Evolutionary conservation across 2,888 invertebrate species (phyloP).

Genomic region (Chirona hameri): DNA sequence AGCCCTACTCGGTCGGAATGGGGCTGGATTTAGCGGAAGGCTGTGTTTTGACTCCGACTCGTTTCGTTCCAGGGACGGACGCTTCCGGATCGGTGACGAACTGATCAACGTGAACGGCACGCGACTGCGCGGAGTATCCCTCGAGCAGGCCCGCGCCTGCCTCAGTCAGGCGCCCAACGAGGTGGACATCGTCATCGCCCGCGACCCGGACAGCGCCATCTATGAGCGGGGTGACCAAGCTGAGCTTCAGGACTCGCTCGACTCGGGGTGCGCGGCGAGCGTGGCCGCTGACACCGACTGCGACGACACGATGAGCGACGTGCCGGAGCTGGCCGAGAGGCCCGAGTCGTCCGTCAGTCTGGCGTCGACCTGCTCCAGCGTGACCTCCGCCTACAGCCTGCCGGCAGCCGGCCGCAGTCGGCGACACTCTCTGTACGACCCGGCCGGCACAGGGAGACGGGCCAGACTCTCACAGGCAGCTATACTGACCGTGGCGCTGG

Average conservation of each 20-base stretch:
- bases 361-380: background rate
- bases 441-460: slow-evolving; percentile 31
- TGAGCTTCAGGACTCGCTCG: background rate
- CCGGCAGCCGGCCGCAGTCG: slow-evolving; percentile 32
- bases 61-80: slow-evolving; percentile 63
- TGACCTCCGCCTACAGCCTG: slow-evolving; percentile 31
- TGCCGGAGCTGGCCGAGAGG: slow-evolving; percentile 23
- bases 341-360: slow-evolving; percentile 22
- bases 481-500: slow-evolving; percentile 44
- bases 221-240: slow-evolving; percentile 33
- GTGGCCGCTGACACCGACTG: background rate
- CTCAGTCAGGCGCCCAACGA: slow-evolving; percentile 48
- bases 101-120: slow-evolving; percentile 83
- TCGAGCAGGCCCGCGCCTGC: slow-evolving; percentile 56
- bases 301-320: slow-evolving; percentile 27
- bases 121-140: slow-evolving; percentile 68
- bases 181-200: slow-evolving; percentile 50
- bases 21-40: too few relatives aligned
- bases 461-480: slow-evolving; percentile 31
- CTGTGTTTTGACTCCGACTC: background rate
- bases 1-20: too few relatives aligned
- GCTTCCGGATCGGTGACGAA: slow-evolving; percentile 79
- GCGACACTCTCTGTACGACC: slow-evolving; percentile 28
- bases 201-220: slow-evolving; percentile 39
- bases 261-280: too few relatives aligned